Conservation (phyloP, 1,140 invertebrate genomes). For the Pseudoatta argentina region DNA sequence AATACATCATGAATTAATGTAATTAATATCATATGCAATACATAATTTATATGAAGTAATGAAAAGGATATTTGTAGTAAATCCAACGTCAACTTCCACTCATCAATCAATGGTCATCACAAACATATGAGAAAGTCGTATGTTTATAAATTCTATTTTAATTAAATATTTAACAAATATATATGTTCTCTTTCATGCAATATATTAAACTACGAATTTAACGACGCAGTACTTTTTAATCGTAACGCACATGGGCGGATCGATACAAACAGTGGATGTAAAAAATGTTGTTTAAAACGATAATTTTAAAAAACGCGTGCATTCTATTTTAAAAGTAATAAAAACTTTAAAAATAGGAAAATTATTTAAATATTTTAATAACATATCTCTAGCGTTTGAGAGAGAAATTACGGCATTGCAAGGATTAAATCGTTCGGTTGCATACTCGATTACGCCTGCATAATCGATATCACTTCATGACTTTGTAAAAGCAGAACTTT, state of each 20-base stretch:
- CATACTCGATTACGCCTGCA: constrained; percentile 44
- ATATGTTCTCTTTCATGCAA: background rate
- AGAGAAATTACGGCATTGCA: background rate
- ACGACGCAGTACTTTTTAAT: constrained; percentile 32
- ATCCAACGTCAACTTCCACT: constrained; percentile 13
- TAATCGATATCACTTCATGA: constrained; percentile 50
- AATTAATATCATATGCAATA: background rate
- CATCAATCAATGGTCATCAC: background rate
- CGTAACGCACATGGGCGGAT: background rate
- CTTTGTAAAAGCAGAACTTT: constrained; percentile 58
- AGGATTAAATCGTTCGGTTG: constrained; percentile 46
- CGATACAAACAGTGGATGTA: background rate
- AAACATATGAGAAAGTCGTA: background rate
- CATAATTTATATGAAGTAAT: constrained; percentile 36
- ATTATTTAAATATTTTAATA: constrained; percentile 26
- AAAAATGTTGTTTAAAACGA: background rate
- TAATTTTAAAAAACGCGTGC: background rate
- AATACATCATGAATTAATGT: constrained; percentile 1
- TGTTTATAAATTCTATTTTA: constrained; percentile 13
- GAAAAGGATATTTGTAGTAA: constrained; percentile 22
- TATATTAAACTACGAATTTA: constrained; percentile 14
- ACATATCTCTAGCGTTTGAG: background rate
- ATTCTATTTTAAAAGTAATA: constrained; percentile 1
- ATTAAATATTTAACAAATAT: constrained; percentile 31
- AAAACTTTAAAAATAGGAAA: background rate